Evolutionary conservation across 53 echinoderm and acorn worm genomes (phyloP).

Genomic region (Holothuria scabra): DNA sequence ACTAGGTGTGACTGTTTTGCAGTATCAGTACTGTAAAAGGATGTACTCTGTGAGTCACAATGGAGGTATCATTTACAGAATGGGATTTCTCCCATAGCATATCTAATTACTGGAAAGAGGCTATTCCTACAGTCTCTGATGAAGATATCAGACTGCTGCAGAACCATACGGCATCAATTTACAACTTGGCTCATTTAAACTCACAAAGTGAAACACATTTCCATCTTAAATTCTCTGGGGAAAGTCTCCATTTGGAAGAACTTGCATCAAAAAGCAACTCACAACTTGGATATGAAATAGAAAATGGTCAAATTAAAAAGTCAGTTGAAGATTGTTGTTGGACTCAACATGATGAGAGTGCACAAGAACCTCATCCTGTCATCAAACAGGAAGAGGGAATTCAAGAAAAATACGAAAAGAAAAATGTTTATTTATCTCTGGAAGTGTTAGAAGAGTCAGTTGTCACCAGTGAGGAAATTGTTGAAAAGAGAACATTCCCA

Average conservation of each 20-base stretch:
- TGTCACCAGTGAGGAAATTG: conserved; percentile 19
- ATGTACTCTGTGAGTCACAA: too few species aligned
- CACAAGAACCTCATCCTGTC: neutral
- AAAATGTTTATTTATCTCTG: conserved; percentile 22
- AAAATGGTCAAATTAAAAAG: neutral
- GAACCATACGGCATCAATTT: neutral
- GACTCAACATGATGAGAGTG: neutral
- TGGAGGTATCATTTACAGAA: too few species aligned
- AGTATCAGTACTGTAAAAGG: too few species aligned
- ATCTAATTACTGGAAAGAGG: conserved; percentile 8
- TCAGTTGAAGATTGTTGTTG: neutral
- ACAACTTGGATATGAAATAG: neutral
- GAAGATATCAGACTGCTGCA: neutral
- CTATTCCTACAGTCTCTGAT: neutral
- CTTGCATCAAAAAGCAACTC: neutral
- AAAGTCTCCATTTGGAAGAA: conserved; percentile 8
- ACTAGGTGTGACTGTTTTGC: too few species aligned
- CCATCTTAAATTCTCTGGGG: conserved; percentile 6
- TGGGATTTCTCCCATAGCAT: too few species aligned
- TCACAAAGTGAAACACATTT: neutral
- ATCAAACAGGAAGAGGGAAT: neutral
- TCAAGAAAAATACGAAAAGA: neutral
- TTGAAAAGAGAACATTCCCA: neutral
- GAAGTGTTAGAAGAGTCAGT: conserved; percentile 38
- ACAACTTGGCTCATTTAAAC: neutral